Percentiles rank a stretch among this genome's conserved stretches.
Evolutionary conservation across 2,113 vertebrate species (phyloP).

Genomic region (Cynoglossus semilaevis): DNA sequence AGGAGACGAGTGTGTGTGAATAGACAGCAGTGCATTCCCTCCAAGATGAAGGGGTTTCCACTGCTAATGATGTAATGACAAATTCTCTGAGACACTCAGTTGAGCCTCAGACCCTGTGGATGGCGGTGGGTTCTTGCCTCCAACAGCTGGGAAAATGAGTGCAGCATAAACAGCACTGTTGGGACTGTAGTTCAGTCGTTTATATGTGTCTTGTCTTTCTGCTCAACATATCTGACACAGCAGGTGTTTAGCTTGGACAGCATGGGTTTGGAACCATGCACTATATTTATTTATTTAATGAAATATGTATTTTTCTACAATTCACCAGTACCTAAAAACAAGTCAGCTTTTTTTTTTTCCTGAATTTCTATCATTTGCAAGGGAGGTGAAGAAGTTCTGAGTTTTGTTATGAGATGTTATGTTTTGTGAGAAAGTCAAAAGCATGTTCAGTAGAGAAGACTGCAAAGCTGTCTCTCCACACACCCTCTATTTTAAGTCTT

Average conservation of each 20-base stretch:
- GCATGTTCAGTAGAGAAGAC: too few relatives aligned
- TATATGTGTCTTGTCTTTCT: background rate
- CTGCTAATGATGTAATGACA: slow-evolving; percentile 63
- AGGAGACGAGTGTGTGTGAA: slow-evolving; percentile 51
- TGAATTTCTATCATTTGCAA: too few relatives aligned
- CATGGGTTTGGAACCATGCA: background rate
- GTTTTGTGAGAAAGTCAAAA: too few relatives aligned
- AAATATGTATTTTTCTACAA: background rate
- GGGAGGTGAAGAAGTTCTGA: too few relatives aligned
- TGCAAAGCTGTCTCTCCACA: too few relatives aligned
- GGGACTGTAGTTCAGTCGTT: slow-evolving; percentile 8
- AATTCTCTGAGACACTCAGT: slow-evolving; percentile 46
- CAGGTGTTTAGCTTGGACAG: slow-evolving; percentile 15
- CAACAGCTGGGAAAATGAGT: slow-evolving; percentile 25
- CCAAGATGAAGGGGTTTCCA: slow-evolving; percentile 45
- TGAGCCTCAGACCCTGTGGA: slow-evolving; percentile 31
- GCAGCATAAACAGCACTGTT: slow-evolving; percentile 24
- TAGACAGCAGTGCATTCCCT: slow-evolving; percentile 51
- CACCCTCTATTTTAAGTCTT: too few relatives aligned
- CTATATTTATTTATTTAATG: background rate
- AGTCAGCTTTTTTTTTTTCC: too few relatives aligned
- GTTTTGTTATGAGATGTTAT: too few relatives aligned
- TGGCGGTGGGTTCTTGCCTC: slow-evolving; percentile 32
- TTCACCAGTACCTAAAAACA: background rate
- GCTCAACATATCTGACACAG: slow-evolving; percentile 15